A percentile compares a stretch with the other conserved stretches of the same genome.
Evolutionary conservation across 2,888 invertebrate species (phyloP).

Genomic region (Drosophila austrosaltans): DNA sequence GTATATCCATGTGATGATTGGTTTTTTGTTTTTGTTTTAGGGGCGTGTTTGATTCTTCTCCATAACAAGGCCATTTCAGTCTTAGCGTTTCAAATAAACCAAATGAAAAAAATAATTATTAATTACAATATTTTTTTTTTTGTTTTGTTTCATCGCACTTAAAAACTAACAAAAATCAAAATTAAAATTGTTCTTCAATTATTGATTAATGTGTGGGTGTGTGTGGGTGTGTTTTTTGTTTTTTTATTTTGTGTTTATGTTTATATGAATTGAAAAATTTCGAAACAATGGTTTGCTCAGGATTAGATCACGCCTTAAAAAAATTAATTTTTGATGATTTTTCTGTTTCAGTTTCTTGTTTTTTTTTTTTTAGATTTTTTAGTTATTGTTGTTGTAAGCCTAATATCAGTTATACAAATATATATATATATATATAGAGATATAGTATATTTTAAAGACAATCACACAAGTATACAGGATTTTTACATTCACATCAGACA

Average conservation of each 20-base stretch:
- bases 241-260: slow-evolving; percentile 29
- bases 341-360: slow-evolving; percentile 24
- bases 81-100: slow-evolving; percentile 81
- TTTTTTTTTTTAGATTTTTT: slow-evolving; percentile 43
- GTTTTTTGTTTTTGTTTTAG: slow-evolving; percentile 39
- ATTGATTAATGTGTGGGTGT: slow-evolving; percentile 24
- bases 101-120: slow-evolving; percentile 45
- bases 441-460: slow-evolving; percentile 38
- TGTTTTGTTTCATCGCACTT: background rate
- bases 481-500: slow-evolving; percentile 7
- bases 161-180: slow-evolving; percentile 57
- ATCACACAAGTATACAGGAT: slow-evolving; percentile 43
- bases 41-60: slow-evolving; percentile 67
- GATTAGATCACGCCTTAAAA: slow-evolving; percentile 60
- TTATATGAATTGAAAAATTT: slow-evolving; percentile 62
- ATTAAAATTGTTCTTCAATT: slow-evolving; percentile 43
- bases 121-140: slow-evolving; percentile 25
- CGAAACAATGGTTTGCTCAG: slow-evolving; percentile 77
- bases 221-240: slow-evolving; percentile 12
- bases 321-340: slow-evolving; percentile 14
- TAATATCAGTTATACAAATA: slow-evolving; percentile 70
- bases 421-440: slow-evolving; percentile 75
- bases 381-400: slow-evolving; percentile 51
- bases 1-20: slow-evolving; percentile 45
- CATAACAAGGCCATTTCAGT: slow-evolving; percentile 81